Base-by-base conservation (phyloP, 2,797 vertebrate genomes). In the Halcyon chelicuti region DNA sequence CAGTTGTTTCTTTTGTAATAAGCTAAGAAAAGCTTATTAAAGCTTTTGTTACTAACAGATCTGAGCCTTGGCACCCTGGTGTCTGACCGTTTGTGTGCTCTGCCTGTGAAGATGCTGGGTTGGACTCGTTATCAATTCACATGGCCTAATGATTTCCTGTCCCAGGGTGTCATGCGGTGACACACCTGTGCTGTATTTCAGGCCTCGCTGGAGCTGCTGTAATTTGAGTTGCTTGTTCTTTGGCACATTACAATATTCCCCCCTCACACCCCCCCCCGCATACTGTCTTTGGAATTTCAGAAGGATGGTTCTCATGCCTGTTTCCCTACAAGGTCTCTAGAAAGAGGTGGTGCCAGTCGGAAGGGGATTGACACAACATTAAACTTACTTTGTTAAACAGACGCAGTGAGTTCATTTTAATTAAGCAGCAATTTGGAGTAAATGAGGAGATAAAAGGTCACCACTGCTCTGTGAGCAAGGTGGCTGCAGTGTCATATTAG, bases 51-150 rank as follows among this genome's bases (percentile, higher is more conserved):
- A 55, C 19, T n/a, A 86, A 29, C 54, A 52, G 70, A 78, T 51
- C 79, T 0, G 20, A 88, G 91, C 79, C 44, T 23, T 0, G 10
- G 93, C 94, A 85, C 91, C 91, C 94, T 28, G 62, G 55, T 7
- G 94, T 68, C 85, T 55, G 91, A 58, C 76, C 94, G 90, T 95
- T 96, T 94, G 94, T 96, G 86, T 28, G 61, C 78, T 79, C 67
- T 77, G 90, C 91, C 76, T 80, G 65, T 62, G 82, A 79, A 20
- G 68, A 29, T 33, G 79, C 85, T 44, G 79, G 22, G 62, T 78
- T 94, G 94, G 79, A 57, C 86, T 94, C 35, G 5, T 72, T 72
- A 62, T 23, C 58, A 9, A 3, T 86, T 72, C 82, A 52, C 70
- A 18, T 3, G 51, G 82, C 70, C 72, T 81, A n/a, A 66, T 73